A percentile compares a stretch with the other conserved stretches of the same genome.
Conservation (phyloP, 2,113 vertebrate species). For the Cinclus mexicanus region DNA sequence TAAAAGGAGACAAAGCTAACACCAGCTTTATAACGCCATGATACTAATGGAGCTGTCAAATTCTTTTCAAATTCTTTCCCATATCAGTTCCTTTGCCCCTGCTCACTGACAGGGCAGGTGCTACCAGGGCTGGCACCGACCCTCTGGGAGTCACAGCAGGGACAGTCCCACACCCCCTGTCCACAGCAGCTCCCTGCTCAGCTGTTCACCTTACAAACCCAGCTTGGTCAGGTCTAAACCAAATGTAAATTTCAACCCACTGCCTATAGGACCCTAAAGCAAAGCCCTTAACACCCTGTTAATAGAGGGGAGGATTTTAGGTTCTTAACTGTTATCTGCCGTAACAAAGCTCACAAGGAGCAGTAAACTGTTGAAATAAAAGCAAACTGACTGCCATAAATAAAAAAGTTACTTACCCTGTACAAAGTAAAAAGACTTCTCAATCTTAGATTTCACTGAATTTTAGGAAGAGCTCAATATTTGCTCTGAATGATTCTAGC, state of each 20-base stretch:
- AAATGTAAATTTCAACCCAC: neutral
- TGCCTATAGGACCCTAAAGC: neutral
- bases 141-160: neutral
- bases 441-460: neutral
- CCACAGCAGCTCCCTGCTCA: neutral
- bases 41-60: neutral
- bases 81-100: neutral
- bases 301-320: neutral
- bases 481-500: neutral
- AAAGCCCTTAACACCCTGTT: neutral
- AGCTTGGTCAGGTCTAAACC: neutral
- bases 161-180: neutral
- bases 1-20: neutral
- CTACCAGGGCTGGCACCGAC: neutral
- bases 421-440: neutral
- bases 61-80: neutral
- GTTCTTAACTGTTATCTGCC: neutral
- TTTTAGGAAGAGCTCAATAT: neutral
- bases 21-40: neutral
- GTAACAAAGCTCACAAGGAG: neutral
- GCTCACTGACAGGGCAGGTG: neutral
- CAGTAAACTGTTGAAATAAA: neutral
- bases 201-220: neutral
- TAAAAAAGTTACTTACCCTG: neutral
- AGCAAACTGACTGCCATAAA: neutral